Evolutionary conservation across 2,113 vertebrate genomes (phyloP), one percentile per base, ranked within the genome.

Genomic region (Globicephala melas): DNA sequence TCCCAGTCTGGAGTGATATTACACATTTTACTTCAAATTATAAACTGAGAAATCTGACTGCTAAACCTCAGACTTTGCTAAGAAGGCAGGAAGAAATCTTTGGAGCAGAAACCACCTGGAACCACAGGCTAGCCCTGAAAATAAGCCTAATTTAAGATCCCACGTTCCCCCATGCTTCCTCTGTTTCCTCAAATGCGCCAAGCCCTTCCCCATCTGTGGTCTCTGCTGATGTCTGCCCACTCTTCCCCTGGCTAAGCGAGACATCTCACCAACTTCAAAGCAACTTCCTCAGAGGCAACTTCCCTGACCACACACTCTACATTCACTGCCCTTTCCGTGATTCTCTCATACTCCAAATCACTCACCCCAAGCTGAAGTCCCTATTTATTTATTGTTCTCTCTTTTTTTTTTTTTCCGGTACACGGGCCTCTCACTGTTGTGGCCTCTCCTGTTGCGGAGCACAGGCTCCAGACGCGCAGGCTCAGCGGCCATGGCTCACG

Each of bases 191-290:
- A 13, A 8, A 8, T 0, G 4, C 2, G 14, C 33, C 18, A 6
- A 31, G 26, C 3, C 55, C 18, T 53, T 5, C 28, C 21, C 31
- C 15, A 8, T 0, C 17, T 17, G 0, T 3, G 8, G 1, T 31
- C 62, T 11, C 53, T 6, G 5, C 26, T 13, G 58, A 31, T 8
- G 9, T 25, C 8, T 5, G 25, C 63, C 31, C 38, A 21, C 3
- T 25, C 53, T 41, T 25, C 15, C 1, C 68, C 36, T 0, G 21
- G 68, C 70, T 68, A 6, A 31, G 36, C 0, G n/a, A 92, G n/a
- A 28, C 28, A 0, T 31, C 63, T 0, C 33, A 63, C 50, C n/a
- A 25, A 2, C 3, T 18, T 18, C 38, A 71, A 67, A 53, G 17
- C 80, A 25, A 12, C 5, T 65, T 63, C 15, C 25, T 26, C 15